Conservation (phyloP, 2,113 vertebrate species). For the Cathartes aura region DNA sequence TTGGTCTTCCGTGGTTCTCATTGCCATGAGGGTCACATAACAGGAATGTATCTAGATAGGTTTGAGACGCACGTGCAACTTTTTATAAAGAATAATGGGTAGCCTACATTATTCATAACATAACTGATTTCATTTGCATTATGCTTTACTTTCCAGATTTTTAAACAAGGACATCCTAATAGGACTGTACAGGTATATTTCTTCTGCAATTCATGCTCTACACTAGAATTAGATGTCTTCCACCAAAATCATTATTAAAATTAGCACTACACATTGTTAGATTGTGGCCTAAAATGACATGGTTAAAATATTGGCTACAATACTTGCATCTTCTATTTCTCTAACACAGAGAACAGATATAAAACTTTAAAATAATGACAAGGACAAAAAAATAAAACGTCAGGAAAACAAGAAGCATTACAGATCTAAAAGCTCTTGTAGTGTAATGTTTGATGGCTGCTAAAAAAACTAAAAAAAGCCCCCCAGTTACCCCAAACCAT, state of each 20-base stretch:
- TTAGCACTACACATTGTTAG: slow-evolving; percentile 2
- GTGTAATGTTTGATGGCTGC: neutral
- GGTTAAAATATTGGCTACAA: neutral
- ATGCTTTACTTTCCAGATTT: slow-evolving; percentile 46
- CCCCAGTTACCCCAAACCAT: neutral
- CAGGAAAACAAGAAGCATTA: neutral
- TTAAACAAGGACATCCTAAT: slow-evolving; percentile 58
- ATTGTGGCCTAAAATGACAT: neutral
- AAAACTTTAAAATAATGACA: neutral
- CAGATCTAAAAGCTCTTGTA: neutral
- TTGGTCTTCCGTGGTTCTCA: neutral
- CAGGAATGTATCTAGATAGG: neutral
- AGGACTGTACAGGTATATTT: slow-evolving; percentile 5
- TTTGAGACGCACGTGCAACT: slow-evolving; percentile 30
- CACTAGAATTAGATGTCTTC: slow-evolving; percentile 7
- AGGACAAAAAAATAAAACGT: neutral
- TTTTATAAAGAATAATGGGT: slow-evolving; percentile 54
- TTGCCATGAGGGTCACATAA: slow-evolving; percentile 1
- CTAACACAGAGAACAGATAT: neutral
- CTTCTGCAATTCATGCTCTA: neutral
- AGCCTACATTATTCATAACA: slow-evolving; percentile 59
- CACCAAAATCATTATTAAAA: slow-evolving; percentile 12
- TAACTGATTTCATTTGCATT: slow-evolving; percentile 61
- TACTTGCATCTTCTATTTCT: neutral
- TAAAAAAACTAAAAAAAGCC: neutral